phyloP scores from a whole-genome alignment of 2,888 invertebrate species.

The Salpingus planirostris region DNA sequence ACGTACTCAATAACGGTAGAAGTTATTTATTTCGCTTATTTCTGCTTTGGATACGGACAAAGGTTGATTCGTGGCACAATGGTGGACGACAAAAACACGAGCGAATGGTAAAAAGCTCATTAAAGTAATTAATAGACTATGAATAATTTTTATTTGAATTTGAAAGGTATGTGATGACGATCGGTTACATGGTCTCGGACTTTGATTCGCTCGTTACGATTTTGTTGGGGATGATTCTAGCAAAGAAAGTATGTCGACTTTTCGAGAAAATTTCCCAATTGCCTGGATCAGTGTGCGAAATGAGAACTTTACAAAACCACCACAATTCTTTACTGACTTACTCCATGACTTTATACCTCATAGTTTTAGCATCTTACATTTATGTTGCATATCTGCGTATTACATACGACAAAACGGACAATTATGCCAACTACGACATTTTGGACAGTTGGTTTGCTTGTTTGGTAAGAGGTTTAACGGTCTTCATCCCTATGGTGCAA shows the following conservation, averaged over 20 bases:
- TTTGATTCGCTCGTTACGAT: constrained; percentile 1
- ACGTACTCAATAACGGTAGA: neutral
- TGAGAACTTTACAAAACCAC: neutral
- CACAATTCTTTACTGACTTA: neutral
- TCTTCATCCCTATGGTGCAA: too few relatives aligned
- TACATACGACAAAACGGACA: too few relatives aligned
- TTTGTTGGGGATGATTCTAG: neutral
- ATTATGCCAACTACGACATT: too few relatives aligned
- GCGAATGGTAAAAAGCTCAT: neutral
- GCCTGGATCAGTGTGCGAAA: neutral
- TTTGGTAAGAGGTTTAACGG: too few relatives aligned
- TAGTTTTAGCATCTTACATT: neutral
- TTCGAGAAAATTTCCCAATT: constrained; percentile 4
- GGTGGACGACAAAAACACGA: neutral
- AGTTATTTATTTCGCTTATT: neutral
- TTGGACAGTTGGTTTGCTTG: too few relatives aligned
- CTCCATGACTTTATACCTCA: neutral
- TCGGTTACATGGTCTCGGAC: constrained; percentile 5
- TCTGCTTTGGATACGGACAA: neutral
- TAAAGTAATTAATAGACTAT: neutral
- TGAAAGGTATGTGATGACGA: constrained; percentile 5
- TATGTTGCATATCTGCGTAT: neutral
- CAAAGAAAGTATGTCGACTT: neutral
- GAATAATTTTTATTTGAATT: too few relatives aligned
- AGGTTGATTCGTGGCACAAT: neutral